Conservation (phyloP, 1,140 invertebrate species). For the Chymomyza costata region DNA sequence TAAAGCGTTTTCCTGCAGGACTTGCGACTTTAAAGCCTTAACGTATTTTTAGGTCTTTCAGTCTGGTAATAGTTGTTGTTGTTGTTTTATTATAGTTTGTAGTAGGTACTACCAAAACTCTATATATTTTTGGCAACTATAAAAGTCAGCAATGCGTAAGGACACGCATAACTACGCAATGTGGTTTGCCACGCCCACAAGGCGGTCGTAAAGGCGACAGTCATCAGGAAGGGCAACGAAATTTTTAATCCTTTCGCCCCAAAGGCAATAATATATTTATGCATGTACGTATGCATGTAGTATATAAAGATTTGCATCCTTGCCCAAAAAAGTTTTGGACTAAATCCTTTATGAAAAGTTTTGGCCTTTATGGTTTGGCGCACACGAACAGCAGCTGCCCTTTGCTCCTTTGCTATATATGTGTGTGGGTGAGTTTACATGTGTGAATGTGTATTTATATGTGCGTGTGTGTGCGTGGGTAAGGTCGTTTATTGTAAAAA, state of each 20-base stretch:
- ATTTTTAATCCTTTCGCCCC: slow-evolving; percentile 65
- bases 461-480: slow-evolving; percentile 2
- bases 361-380: slow-evolving; percentile 50
- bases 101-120: slow-evolving; percentile 28
- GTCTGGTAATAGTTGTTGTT: too few species aligned
- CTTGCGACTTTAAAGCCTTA: too few species aligned
- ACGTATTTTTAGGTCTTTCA: too few species aligned
- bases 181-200: slow-evolving; percentile 25
- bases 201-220: neutral
- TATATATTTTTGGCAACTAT: slow-evolving; percentile 46
- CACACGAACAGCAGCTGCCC: slow-evolving; percentile 24
- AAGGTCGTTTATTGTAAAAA: slow-evolving; percentile 34
- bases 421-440: slow-evolving; percentile 9
- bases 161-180: slow-evolving; percentile 40
- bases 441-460: slow-evolving; percentile 24
- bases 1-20: too few species aligned
- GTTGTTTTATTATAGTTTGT: slow-evolving; percentile 42
- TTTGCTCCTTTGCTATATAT: too few species aligned
- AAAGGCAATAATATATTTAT: slow-evolving; percentile 61
- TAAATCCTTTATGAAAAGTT: slow-evolving; percentile 72
- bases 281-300: slow-evolving; percentile 5
- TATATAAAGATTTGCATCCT: slow-evolving; percentile 32
- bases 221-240: slow-evolving; percentile 23
- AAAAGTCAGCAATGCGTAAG: slow-evolving; percentile 65
- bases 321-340: slow-evolving; percentile 57